Percentiles rank a stretch among this genome's conserved stretches.
Evolutionary conservation across 2,797 vertebrate genomes (phyloP).

Genomic region (Enteromius unitaeniatus): DNA sequence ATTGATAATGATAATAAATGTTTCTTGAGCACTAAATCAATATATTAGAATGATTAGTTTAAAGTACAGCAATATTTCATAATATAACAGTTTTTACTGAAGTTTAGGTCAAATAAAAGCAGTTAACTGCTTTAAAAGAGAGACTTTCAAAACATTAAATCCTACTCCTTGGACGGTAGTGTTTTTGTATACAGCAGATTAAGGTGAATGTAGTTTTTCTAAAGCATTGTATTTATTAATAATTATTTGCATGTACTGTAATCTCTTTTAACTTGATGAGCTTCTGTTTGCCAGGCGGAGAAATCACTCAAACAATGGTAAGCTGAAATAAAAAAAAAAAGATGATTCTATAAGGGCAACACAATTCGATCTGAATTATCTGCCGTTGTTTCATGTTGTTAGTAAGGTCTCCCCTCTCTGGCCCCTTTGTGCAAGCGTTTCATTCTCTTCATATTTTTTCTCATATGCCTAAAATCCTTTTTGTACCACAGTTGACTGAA

Average conservation of each 20-base stretch:
- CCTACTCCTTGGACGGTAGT: neutral
- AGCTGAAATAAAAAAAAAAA: neutral
- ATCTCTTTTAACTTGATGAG: neutral
- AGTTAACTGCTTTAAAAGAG: neutral
- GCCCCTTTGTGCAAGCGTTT: conserved; percentile 55
- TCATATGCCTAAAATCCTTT: conserved; percentile 20
- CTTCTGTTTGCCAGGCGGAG: neutral
- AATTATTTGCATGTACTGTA: neutral
- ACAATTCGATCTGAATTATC: neutral
- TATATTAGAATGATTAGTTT: neutral
- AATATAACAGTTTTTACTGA: neutral
- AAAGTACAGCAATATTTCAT: neutral
- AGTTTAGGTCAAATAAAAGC: neutral
- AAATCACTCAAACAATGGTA: neutral
- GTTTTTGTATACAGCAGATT: neutral
- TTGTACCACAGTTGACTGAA: conserved; percentile 39
- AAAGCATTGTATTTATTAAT: neutral
- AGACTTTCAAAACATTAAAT: neutral
- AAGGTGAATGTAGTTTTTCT: neutral
- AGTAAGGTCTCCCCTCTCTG: conserved; percentile 40
- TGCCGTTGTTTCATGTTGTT: conserved; percentile 31
- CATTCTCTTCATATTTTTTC: conserved; percentile 51
- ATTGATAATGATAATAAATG: neutral
- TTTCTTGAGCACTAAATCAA: neutral
- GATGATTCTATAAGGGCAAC: neutral